Conservation (phyloP, 2,113 vertebrate genomes). For the Kobus ellipsiprymnus region DNA sequence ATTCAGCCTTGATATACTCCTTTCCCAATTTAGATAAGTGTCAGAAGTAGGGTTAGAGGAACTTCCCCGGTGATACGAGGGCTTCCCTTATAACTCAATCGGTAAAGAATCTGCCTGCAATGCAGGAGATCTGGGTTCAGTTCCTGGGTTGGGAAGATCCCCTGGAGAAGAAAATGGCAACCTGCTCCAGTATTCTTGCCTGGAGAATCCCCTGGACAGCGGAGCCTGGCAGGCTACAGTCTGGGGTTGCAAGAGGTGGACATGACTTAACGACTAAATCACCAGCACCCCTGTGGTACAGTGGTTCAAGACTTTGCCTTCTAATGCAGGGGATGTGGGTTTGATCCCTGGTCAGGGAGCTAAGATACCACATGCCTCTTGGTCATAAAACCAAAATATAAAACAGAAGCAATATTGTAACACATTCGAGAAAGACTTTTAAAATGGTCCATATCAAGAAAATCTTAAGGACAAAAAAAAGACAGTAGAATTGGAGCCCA, state of each 20-base stretch:
- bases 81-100: neutral
- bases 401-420: neutral
- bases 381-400: neutral
- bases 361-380: neutral
- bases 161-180: neutral
- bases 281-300: neutral
- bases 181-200: neutral
- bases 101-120: neutral
- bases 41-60: neutral
- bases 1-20: neutral
- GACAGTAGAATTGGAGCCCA: neutral
- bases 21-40: neutral
- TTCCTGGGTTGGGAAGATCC: neutral
- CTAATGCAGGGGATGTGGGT: neutral
- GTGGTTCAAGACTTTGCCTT: neutral
- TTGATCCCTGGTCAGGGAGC: neutral
- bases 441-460: neutral
- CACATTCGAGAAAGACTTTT: neutral
- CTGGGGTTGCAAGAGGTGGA: neutral
- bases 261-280: neutral
- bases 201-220: neutral
- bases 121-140: neutral
- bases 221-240: neutral
- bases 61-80: rapidly evolving
- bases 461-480: neutral